phyloP scores from a whole-genome alignment of 2,113 vertebrate species.

The Limanda limanda region DNA sequence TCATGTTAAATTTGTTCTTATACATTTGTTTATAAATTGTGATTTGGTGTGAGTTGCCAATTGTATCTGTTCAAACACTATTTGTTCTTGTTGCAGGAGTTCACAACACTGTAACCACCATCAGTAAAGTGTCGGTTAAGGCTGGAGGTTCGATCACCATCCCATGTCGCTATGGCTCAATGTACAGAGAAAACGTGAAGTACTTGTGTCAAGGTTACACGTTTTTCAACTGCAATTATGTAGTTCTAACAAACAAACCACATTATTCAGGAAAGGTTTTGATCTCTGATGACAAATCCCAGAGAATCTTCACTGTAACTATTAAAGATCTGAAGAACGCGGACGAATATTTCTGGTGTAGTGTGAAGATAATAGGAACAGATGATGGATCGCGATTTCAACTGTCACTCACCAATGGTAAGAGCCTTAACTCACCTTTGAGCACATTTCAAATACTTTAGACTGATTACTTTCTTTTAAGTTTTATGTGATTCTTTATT shows the following conservation, averaged over 20 bases:
- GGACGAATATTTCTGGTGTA: constrained; percentile 29
- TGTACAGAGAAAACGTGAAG: neutral
- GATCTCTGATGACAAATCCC: constrained; percentile 7
- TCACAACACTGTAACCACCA: neutral
- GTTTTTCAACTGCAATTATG: neutral
- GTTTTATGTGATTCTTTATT: too few relatives aligned
- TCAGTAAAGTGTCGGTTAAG: constrained; percentile 8
- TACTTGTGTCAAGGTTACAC: constrained; percentile 20
- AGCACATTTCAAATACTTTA: neutral
- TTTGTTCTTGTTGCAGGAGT: constrained; percentile 16
- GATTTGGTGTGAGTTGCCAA: neutral
- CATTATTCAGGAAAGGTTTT: neutral
- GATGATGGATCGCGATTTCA: constrained; percentile 4
- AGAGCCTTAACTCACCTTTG: neutral
- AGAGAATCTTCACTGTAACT: constrained; percentile 25
- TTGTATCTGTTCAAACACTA: neutral
- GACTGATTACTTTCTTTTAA: neutral
- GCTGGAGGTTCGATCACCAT: constrained; percentile 11
- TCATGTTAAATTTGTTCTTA: neutral
- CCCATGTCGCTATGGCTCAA: constrained; percentile 22
- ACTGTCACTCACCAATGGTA: constrained; percentile 8
- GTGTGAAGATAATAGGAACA: fast-evolving
- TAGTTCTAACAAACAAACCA: neutral
- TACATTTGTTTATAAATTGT: neutral
- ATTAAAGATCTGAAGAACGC: neutral